Evolutionary conservation across 2,113 vertebrate species (phyloP).

Genomic region (Parotia lawesii): DNA sequence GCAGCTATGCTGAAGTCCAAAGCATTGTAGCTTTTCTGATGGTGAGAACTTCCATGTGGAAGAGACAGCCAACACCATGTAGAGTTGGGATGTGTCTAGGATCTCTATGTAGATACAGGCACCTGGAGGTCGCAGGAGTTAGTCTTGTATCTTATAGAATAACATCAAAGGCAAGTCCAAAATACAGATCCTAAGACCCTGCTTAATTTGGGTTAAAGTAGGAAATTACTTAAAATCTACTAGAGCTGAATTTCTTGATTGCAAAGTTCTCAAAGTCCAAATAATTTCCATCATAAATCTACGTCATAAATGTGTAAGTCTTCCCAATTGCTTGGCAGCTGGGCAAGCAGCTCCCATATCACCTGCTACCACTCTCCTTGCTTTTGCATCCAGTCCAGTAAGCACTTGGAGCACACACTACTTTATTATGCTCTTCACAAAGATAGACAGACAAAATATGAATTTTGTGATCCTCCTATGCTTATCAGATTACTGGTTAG

Average conservation of each 20-base stretch:
- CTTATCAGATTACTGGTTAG: neutral
- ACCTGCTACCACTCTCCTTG: neutral
- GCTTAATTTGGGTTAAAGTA: neutral
- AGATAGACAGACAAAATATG: neutral
- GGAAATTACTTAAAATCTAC: neutral
- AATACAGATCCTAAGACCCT: neutral
- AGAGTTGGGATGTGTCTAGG: neutral
- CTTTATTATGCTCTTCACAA: neutral
- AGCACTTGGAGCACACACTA: neutral
- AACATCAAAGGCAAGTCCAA: neutral
- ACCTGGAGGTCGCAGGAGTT: neutral
- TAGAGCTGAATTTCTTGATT: neutral
- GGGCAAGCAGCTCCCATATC: neutral
- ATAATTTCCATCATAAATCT: neutral
- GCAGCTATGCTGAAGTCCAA: neutral
- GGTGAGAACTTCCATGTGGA: neutral
- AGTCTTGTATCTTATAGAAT: neutral
- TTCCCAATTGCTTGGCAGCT: neutral
- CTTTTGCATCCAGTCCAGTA: neutral
- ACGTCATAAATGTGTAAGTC: neutral
- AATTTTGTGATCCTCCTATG: neutral
- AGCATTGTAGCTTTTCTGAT: neutral
- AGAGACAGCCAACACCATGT: neutral
- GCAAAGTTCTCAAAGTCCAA: neutral
- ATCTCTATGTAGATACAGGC: neutral